These are phyloP conservation scores for Drosophila anomalipes DNA, from an alignment of 2,888 invertebrate genomes.

Conservation along the genomic window DNA sequence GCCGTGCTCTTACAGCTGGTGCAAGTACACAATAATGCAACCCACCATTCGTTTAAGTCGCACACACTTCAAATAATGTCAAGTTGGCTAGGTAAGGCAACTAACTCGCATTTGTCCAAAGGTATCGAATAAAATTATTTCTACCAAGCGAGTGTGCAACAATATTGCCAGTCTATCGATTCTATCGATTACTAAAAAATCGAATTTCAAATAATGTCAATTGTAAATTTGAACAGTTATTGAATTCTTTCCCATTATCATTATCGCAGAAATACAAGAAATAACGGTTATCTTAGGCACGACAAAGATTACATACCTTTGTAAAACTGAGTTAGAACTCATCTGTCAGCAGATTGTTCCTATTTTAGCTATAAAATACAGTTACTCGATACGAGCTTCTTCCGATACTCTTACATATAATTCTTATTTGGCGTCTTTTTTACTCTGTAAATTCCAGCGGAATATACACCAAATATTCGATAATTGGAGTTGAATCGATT, in stretches of 20 bases:
- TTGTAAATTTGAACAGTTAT: not conserved
- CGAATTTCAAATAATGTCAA: too few species aligned
- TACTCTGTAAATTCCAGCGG: not conserved
- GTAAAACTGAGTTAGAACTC: not conserved
- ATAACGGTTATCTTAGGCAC: not conserved
- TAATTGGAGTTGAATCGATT: not conserved
- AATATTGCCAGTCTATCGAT: not conserved
- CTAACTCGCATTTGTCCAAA: not conserved
- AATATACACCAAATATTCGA: not conserved
- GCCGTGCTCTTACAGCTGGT: not conserved
- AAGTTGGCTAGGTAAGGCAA: not conserved
- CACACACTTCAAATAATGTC: not conserved
- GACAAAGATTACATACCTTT: not conserved
- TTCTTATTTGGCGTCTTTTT: not conserved
- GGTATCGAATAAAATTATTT: conserved; percentile 14
- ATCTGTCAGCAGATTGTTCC: not conserved
- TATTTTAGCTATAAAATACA: not conserved
- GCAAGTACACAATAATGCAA: too few species aligned
- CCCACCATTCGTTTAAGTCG: not conserved
- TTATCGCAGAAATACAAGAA: not conserved
- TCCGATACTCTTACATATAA: not conserved
- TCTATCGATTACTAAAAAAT: not conserved
- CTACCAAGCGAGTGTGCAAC: not conserved
- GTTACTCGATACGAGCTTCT: not conserved
- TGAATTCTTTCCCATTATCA: not conserved